Percentiles rank a stretch among this genome's conserved stretches.
These are phyloP conservation scores for Lacerta bilineata DNA, from an alignment of 2,797 vertebrate genomes.

Conservation along the genomic window DNA sequence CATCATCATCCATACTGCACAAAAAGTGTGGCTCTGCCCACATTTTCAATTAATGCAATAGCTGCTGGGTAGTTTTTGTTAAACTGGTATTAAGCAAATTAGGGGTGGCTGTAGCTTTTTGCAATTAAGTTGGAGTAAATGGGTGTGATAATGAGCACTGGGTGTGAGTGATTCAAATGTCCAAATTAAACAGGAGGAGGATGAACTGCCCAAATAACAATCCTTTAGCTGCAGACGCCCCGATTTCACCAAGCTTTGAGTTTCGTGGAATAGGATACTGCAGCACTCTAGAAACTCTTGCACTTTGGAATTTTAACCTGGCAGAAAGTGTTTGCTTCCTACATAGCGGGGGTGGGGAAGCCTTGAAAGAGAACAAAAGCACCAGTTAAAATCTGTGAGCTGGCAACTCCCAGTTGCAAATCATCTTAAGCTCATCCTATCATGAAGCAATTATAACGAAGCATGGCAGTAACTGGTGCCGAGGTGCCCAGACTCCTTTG, in stretches of 20 bases:
- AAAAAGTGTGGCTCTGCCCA: neutral
- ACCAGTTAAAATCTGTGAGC: neutral
- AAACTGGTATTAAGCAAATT: neutral
- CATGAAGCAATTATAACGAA: neutral
- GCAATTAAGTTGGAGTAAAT: neutral
- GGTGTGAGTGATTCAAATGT: neutral
- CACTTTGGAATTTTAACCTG: neutral
- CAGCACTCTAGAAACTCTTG: neutral
- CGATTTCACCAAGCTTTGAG: neutral
- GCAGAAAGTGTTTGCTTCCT: neutral
- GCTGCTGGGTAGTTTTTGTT: neutral
- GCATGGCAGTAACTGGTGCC: neutral
- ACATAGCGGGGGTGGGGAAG: neutral
- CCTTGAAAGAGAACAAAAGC: neutral
- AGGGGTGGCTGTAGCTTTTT: neutral
- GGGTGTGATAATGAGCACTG: neutral
- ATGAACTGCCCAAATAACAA: neutral
- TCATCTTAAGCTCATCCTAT: no score
- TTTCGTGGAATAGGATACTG: neutral
- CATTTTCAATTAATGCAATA: neutral
- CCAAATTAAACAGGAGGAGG: neutral
- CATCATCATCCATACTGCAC: neutral
- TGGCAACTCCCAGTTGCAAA: no score
- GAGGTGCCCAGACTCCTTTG: neutral
- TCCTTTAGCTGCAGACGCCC: neutral